Percentiles rank a stretch among this genome's conserved stretches.
phyloP scores from a whole-genome alignment of 2,888 invertebrate species.

The Machimus atricapillus region DNA sequence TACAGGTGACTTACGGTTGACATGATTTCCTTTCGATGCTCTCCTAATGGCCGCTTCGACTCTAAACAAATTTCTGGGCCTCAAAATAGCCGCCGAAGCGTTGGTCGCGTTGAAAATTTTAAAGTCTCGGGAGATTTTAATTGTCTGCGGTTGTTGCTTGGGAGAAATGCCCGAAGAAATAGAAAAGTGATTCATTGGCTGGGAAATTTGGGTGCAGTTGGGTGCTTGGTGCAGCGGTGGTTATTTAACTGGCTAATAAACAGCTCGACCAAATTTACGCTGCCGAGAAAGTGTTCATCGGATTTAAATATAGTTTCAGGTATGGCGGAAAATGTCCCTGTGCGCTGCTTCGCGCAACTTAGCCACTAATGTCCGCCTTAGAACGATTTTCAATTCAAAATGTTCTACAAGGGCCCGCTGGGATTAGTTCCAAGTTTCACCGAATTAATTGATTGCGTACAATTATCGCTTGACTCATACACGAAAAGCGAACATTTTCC shows the following conservation, averaged over 20 bases:
- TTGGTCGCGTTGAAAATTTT: background rate
- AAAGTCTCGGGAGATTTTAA: background rate
- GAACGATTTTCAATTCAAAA: background rate
- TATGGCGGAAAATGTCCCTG: background rate
- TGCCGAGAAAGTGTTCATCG: background rate
- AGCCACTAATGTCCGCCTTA: background rate
- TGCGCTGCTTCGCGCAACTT: background rate
- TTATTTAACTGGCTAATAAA: slow-evolving; percentile 7
- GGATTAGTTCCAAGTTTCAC: background rate
- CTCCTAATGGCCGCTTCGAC: background rate
- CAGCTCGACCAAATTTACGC: background rate
- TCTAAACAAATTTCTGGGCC: slow-evolving; percentile 22
- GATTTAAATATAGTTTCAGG: slow-evolving; percentile 7
- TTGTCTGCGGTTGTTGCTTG: background rate
- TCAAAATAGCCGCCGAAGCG: background rate
- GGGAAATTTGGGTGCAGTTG: slow-evolving; percentile 16
- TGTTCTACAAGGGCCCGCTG: background rate
- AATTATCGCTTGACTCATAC: slow-evolving; percentile 28
- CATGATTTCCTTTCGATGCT: slow-evolving; percentile 41
- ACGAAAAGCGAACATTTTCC: slow-evolving; percentile 12
- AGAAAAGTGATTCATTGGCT: slow-evolving; percentile 34
- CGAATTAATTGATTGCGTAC: slow-evolving; percentile 17
- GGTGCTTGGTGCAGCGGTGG: background rate
- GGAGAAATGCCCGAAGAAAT: slow-evolving; percentile 10
- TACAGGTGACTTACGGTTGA: slow-evolving; percentile 40